phyloP scores from a whole-genome alignment of 2,797 vertebrate genomes.

The Pachyuromys duprasi region DNA sequence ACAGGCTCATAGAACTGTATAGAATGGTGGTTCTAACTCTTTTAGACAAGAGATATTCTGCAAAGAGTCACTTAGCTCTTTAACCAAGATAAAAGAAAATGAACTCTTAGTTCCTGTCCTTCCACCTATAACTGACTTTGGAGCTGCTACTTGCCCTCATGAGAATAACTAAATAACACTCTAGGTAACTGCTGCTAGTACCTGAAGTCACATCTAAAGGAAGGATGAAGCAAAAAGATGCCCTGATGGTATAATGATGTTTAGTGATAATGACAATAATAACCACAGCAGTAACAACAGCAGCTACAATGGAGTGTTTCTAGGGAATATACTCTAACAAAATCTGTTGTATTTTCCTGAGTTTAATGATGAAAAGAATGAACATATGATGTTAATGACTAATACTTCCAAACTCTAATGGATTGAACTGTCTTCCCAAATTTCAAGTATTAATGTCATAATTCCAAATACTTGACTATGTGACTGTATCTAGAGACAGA shows the following conservation, averaged over 20 bases:
- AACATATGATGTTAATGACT: neutral
- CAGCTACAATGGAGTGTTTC: neutral
- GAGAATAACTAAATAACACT: neutral
- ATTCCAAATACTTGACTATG: neutral
- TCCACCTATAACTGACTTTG: conserved; percentile 8
- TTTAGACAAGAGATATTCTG: neutral
- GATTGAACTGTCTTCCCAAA: neutral
- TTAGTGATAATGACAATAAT: neutral
- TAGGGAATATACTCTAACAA: neutral
- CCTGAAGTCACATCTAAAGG: conserved; percentile 50
- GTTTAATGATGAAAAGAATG: neutral
- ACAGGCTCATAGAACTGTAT: neutral
- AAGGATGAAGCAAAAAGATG: neutral
- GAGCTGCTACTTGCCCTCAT: neutral
- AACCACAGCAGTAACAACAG: neutral
- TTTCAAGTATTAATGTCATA: neutral
- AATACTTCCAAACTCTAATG: neutral
- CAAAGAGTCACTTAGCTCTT: neutral
- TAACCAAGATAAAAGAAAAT: conserved; percentile 32
- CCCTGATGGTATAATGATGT: neutral
- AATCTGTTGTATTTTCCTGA: conserved; percentile 24
- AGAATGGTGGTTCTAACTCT: neutral
- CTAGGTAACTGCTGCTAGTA: neutral
- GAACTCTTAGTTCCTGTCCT: neutral
- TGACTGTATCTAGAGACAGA: neutral